Base-by-base conservation (phyloP, 2,797 vertebrate genomes). In the Taeniopygia guttata region DNA sequence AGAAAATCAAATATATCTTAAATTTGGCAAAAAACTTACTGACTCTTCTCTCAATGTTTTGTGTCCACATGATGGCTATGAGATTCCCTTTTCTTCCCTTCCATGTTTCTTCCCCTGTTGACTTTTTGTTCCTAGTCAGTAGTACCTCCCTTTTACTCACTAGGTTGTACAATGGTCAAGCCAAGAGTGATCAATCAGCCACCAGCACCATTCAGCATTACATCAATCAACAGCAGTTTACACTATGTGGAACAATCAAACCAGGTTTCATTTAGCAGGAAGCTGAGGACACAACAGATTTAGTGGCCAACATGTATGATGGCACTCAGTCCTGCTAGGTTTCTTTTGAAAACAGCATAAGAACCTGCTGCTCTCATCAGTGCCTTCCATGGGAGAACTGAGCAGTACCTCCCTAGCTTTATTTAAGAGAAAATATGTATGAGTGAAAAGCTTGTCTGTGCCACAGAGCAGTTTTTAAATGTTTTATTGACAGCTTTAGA, bases 251-350 rank as follows among this genome's bases (percentile, higher is more conserved):
- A 74, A 82, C n/a, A 84, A 63, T 84, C 30, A 79, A 87, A 82
- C 43, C 3, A 4, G 26, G 64, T 90, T 81, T 86, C 46, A 63
- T 90, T 60, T 54, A 73, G 49, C 78, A 89, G 78, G 68, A 85
- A 94, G 29, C 56, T 46, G 84, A 92, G 48, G n/a, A 54, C 81
- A 58, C 58, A 70, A 52, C 49, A 83, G 56, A 49, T 89, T 56
- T 77, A 26, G 63, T 6, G 3, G 58, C 36, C 68, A 85, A 14
- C 54, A 13, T 19, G 38, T 68, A 42, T 0, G 0, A 23, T 2
- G 2, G 32, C 4, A 9, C 74, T 68, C 78, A 55, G 25, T 66
- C 72, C 5, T 1, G 6, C 40, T 42, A 32, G 16, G 26, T 26
- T 77, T 34, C 84, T 74, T 63, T 19, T 13, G 48, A 38, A 59